A percentile compares a stretch with the other conserved stretches of the same genome.
phyloP scores from a whole-genome alignment of 2,113 vertebrate genomes.

The Diadophis punctatus region DNA sequence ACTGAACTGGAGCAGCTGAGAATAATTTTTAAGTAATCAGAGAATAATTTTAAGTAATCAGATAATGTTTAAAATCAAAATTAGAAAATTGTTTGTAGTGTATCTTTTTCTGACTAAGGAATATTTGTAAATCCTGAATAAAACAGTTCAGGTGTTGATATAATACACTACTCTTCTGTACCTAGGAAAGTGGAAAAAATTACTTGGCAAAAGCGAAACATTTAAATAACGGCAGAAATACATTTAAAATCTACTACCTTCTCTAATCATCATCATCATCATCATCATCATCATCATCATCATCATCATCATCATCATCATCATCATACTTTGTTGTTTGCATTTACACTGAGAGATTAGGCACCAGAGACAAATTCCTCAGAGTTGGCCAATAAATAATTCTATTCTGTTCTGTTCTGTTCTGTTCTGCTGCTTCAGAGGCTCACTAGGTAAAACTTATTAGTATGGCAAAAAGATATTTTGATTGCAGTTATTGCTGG shows the following conservation, averaged over 20 bases:
- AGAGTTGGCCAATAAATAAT: neutral
- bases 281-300: too few relatives aligned
- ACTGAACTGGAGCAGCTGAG: neutral
- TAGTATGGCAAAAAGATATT: neutral
- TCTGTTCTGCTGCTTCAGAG: neutral
- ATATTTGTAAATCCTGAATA: neutral
- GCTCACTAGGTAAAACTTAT: neutral
- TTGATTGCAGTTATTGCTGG: neutral
- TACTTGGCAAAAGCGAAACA: neutral
- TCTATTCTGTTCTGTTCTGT: neutral
- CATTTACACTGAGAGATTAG: neutral
- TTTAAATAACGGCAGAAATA: neutral
- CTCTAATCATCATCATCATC: too few relatives aligned
- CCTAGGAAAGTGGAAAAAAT: neutral
- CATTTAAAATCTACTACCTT: neutral
- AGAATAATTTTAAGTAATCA: neutral
- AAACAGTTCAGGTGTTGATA: neutral
- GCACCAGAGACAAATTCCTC: neutral
- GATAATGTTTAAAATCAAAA: neutral
- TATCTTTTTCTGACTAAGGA: neutral
- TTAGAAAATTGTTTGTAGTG: neutral
- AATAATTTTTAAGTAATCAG: neutral
- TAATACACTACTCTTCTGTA: neutral
- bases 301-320: accelerated
- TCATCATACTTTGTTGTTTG: neutral